Evolutionary conservation across 2,113 vertebrate species (phyloP).

Genomic region (Elachura formosa): DNA sequence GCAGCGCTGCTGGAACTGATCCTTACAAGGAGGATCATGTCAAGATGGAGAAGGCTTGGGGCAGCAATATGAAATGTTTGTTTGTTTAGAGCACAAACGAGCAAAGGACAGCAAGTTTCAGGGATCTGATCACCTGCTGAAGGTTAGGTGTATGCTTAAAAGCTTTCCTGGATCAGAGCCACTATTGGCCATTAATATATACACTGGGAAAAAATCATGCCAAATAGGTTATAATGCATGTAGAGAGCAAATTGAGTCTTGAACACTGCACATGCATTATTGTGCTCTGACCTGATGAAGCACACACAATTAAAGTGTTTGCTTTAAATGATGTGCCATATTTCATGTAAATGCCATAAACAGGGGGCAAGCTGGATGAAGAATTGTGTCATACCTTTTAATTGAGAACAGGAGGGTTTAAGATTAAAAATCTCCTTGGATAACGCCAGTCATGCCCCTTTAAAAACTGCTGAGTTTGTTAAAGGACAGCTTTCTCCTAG

Average conservation of each 20-base stretch:
- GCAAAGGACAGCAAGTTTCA: not conserved
- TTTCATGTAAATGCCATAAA: slow-evolving; percentile 1
- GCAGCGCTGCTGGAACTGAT: not conserved
- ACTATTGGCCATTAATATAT: not conserved
- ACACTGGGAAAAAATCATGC: not conserved
- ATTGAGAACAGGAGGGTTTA: not conserved
- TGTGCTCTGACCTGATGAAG: not conserved
- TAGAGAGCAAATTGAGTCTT: not conserved
- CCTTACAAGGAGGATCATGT: not conserved
- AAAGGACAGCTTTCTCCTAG: not conserved
- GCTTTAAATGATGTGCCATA: not conserved
- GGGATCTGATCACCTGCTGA: not conserved
- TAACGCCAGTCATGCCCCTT: not conserved
- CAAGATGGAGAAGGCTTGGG: not conserved
- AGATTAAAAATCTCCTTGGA: not conserved
- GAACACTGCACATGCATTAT: not conserved
- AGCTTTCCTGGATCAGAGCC: slow-evolving; percentile 14
- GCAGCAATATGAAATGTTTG: not conserved
- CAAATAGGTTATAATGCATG: not conserved
- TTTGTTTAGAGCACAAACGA: not conserved
- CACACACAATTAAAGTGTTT: not conserved
- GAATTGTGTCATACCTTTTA: not conserved
- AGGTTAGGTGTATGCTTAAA: not conserved
- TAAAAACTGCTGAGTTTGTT: not conserved
- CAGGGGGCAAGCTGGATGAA: not conserved